A percentile compares a stretch with the other conserved stretches of the same genome.
phyloP scores from a whole-genome alignment of 1,140 invertebrate genomes.

The Dermatophagoides farinae region DNA sequence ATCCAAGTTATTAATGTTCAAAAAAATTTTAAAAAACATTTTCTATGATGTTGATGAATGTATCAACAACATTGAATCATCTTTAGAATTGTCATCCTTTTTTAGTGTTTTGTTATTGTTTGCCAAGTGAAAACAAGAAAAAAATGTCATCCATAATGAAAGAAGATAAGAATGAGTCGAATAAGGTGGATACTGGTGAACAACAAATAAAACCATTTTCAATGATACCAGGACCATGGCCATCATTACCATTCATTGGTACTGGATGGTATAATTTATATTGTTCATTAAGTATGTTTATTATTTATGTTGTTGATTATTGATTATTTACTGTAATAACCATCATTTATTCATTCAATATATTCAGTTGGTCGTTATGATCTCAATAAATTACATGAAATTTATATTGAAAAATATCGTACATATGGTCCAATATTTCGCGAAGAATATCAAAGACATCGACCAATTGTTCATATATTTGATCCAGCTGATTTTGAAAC shows the following conservation, averaged over 20 bases:
- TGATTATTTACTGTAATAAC: neutral
- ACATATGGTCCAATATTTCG: slow-evolving; percentile 22
- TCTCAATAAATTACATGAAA: slow-evolving; percentile 51
- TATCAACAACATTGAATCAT: too few species aligned
- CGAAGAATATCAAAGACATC: slow-evolving; percentile 21
- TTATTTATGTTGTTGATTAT: neutral
- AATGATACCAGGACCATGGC: slow-evolving; percentile 45
- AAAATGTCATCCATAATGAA: neutral
- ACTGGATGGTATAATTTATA: slow-evolving; percentile 48
- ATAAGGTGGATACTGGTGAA: neutral
- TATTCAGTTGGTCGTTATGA: slow-evolving; percentile 37
- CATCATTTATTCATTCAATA: neutral
- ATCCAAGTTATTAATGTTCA: too few species aligned
- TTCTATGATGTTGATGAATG: too few species aligned
- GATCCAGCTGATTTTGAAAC: slow-evolving; percentile 28
- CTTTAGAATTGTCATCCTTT: too few species aligned
- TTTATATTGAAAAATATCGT: slow-evolving; percentile 46
- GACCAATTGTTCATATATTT: slow-evolving; percentile 28
- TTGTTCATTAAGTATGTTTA: slow-evolving; percentile 20
- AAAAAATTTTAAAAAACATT: too few species aligned
- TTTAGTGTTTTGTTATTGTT: too few species aligned
- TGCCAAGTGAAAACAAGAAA: too few species aligned
- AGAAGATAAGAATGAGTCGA: neutral
- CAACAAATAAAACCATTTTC: slow-evolving; percentile 9
- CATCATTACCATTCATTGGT: slow-evolving; percentile 46